These are phyloP conservation scores for Lepidostoma basale DNA, from an alignment of 1,140 invertebrate species.

Conservation along the genomic window DNA sequence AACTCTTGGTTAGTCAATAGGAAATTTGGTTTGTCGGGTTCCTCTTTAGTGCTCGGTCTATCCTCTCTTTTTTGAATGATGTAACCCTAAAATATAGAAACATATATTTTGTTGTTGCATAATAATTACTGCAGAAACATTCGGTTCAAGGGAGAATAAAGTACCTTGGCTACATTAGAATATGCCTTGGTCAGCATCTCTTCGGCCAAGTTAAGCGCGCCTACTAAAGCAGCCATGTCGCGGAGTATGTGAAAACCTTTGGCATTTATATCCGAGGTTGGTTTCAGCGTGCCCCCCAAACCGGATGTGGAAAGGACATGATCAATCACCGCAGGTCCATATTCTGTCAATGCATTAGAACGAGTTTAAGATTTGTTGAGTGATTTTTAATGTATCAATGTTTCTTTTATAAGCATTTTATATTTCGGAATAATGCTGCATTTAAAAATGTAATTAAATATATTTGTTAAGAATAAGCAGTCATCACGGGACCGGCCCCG, in stretches of 20 bases:
- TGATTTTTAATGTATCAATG: too few relatives aligned
- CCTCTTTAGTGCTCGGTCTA: constrained; percentile 58
- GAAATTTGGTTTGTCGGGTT: constrained; percentile 66
- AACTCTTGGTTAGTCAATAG: constrained; percentile 87
- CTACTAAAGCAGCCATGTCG: constrained; percentile 70
- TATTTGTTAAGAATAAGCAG: too few relatives aligned
- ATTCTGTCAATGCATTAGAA: constrained; percentile 67
- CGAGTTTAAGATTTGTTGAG: neutral
- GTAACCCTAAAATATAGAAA: constrained; percentile 67
- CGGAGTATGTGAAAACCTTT: constrained; percentile 71
- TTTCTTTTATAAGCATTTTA: too few relatives aligned
- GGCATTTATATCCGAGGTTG: constrained; percentile 49
- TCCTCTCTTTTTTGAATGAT: constrained; percentile 87
- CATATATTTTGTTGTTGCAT: neutral
- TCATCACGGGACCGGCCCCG: too few relatives aligned
- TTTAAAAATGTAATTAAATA: too few relatives aligned
- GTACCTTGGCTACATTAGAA: constrained; percentile 59
- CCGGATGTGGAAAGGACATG: constrained; percentile 80
- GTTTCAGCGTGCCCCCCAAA: constrained; percentile 63
- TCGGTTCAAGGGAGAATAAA: neutral
- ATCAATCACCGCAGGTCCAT: constrained; percentile 89
- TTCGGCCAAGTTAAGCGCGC: constrained; percentile 75
- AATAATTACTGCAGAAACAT: neutral
- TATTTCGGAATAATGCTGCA: too few relatives aligned
- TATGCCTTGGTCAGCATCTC: constrained; percentile 65